Evolutionary conservation across 2,797 vertebrate genomes (phyloP), one percentile per base, ranked within the genome.

Genomic region (Babyrousa celebensis): DNA sequence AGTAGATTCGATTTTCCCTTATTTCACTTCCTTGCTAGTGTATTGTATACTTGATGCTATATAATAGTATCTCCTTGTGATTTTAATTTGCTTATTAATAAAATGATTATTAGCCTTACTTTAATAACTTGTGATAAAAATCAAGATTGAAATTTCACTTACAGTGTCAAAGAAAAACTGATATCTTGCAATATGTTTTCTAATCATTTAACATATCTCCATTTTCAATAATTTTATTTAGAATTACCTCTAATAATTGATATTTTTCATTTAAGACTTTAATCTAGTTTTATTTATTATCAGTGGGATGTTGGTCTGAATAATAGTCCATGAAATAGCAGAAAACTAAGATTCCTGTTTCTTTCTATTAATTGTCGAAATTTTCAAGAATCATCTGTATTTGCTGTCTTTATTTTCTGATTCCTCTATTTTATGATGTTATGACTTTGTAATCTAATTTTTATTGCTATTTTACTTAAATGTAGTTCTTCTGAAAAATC

Each of bases 241-340:
- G 5, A 21, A 40, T 82, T 79, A 54, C 2, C 16, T 27, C 15
- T 29, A 87, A 2, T 27, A 74, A 11, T 85, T 87, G 32, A 43
- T 58, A 48, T 21, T 84, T 96, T 78, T 93, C 6, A 72, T 54
- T 43, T 75, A 56, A 48, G 6, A 56, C 0, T 84, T 89, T 84
- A 70, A 29, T 10, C 5, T 60, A 87, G 8, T 70, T 94, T 94
- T 71, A n/a, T 1, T 72, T 94, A 74, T 52, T 75, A 89, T 88
- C 7, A 88, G 4, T 58, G 3, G 20, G 71, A 78, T 78, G 12
- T 60, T 67, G 79, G 0, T 75, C 10, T 91, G 75, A 90, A 58
- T 74, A 86, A 60, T 0, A 40, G 12, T 52, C 15, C 78, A 1
- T 7, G 23, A 36, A 85, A 80, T 27, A 91, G 70, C 1, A 36